Evolutionary conservation across 2,113 vertebrate species (phyloP).

Genomic region (Psittacula cyanocephala): DNA sequence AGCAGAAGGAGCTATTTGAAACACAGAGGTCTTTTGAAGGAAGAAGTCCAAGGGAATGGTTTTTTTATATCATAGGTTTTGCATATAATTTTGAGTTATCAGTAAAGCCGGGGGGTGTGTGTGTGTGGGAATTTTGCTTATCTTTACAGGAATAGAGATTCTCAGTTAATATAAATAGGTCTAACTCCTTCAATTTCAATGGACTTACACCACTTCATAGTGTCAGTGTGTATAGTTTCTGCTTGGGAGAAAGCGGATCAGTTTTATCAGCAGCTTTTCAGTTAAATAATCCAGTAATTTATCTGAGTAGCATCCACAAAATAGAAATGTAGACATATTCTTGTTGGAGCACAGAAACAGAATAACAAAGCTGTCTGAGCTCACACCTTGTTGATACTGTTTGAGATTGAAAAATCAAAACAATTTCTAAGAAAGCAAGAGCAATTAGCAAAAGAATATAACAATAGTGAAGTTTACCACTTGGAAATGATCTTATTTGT

Average conservation of each 20-base stretch:
- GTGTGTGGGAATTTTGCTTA: background rate
- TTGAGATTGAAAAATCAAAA: slow-evolving; percentile 6
- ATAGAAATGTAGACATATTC: background rate
- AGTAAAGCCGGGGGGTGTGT: background rate
- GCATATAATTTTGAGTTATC: background rate
- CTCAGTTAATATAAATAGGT: background rate
- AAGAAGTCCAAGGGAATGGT: background rate
- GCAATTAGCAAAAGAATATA: background rate
- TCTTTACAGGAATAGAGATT: background rate
- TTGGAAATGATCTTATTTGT: background rate
- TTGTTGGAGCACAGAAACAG: background rate
- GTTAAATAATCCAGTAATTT: background rate
- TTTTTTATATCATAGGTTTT: background rate
- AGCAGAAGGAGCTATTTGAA: background rate
- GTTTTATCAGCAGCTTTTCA: background rate
- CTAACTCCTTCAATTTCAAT: background rate
- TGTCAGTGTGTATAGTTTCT: background rate
- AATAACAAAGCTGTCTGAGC: background rate
- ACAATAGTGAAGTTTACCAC: background rate
- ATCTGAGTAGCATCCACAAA: background rate
- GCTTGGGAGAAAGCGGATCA: background rate
- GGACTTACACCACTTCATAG: background rate
- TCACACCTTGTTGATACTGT: slow-evolving; percentile 18
- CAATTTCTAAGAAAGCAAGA: background rate
- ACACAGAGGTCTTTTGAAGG: background rate